These are phyloP conservation scores for Thunnus maccoyii DNA, from an alignment of 2,113 vertebrate species.

Conservation along the genomic window DNA sequence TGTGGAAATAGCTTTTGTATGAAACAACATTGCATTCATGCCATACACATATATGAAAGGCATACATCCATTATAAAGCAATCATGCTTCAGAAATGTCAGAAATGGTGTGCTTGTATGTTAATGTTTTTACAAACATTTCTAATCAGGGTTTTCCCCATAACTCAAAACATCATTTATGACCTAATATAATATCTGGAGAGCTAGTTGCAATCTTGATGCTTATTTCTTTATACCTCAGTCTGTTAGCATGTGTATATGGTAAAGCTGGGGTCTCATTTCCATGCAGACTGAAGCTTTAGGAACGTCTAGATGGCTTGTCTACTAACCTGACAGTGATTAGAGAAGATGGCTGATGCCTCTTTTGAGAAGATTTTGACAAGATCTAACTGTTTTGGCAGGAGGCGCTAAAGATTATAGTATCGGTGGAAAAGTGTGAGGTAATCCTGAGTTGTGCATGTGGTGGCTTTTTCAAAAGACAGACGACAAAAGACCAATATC, in stretches of 20 bases:
- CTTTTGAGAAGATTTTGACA: constrained; percentile 46
- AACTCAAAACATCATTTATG: constrained; percentile 30
- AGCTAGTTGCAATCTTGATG: constrained; percentile 15
- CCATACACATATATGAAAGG: background rate
- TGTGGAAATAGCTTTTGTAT: background rate
- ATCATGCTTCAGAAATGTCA: constrained; percentile 26
- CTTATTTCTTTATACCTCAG: constrained; percentile 23
- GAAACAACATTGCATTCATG: background rate
- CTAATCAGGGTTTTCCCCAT: constrained; percentile 19
- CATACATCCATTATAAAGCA: constrained; percentile 20
- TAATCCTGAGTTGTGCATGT: constrained; percentile 3
- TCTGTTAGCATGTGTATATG: constrained; percentile 37
- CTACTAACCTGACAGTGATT: constrained; percentile 48
- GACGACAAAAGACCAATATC: background rate
- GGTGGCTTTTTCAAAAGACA: background rate
- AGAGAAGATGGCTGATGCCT: constrained; percentile 35
- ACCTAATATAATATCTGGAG: constrained; percentile 27
- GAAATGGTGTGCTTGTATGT: background rate
- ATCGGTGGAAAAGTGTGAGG: constrained; percentile 7
- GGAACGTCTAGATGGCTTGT: constrained; percentile 39
- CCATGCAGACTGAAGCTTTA: constrained; percentile 42
- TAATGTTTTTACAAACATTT: constrained; percentile 21
- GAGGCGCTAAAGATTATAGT: constrained; percentile 21
- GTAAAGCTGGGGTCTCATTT: constrained; percentile 41
- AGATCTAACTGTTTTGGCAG: constrained; percentile 34